Conservation (phyloP, 2,888 invertebrate genomes). For the Aproaerema taeniolella region DNA sequence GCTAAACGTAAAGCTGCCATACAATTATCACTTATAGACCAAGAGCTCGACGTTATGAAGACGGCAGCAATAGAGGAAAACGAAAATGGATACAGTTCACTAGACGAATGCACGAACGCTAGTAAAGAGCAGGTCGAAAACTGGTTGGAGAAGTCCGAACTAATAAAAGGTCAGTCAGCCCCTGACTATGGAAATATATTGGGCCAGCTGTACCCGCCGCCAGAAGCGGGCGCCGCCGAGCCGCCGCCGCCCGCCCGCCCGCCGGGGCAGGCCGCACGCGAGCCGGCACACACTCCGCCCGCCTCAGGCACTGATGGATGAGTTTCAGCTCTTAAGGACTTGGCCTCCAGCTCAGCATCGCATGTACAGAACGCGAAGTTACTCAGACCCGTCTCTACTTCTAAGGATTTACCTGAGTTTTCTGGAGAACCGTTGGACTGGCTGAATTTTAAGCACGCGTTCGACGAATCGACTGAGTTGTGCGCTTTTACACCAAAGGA, state of each 20-base stretch:
- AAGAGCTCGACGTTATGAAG: background rate
- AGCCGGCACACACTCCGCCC: background rate
- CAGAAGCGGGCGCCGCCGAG: background rate
- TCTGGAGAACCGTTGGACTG: slow-evolving; percentile 10
- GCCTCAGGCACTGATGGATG: background rate
- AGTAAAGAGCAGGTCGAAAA: background rate
- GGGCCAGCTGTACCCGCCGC: background rate
- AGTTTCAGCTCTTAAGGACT: background rate
- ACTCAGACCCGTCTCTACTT: background rate
- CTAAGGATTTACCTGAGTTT: background rate
- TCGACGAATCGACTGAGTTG: slow-evolving; percentile 1
- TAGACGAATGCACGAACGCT: background rate
- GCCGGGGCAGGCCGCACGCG: background rate
- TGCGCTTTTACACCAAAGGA: background rate
- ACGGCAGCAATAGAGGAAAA: background rate
- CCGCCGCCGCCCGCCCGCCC: background rate
- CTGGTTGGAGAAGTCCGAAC: background rate
- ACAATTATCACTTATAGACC: background rate
- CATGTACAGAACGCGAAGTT: background rate
- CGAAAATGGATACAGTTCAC: background rate
- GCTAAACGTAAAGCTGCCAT: background rate
- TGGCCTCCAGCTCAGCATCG: background rate
- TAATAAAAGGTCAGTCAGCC: background rate
- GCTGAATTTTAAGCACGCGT: slow-evolving; percentile 12
- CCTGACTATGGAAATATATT: background rate